Evolutionary conservation across 2,113 vertebrate genomes (phyloP).

Genomic region (Dryoscopus gambensis): DNA sequence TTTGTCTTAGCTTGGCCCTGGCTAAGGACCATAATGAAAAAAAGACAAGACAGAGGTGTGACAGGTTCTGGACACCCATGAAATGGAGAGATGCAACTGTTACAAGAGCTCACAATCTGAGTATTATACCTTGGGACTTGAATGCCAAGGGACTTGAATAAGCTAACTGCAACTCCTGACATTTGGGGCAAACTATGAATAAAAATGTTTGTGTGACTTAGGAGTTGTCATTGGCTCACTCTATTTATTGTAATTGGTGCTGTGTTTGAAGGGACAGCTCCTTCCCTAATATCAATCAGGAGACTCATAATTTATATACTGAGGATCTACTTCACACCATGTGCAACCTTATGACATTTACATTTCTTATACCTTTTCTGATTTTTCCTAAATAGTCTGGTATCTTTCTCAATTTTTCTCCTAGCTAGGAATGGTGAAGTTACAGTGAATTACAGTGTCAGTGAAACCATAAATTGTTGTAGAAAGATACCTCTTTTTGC

Average conservation of each 20-base stretch:
- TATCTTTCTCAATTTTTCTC: not conserved
- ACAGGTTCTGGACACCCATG: not conserved
- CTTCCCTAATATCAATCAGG: not conserved
- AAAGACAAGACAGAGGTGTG: not conserved
- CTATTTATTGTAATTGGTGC: not conserved
- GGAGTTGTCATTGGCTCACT: not conserved
- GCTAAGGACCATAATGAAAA: not conserved
- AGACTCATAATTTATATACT: not conserved
- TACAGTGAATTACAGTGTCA: conserved; percentile 14
- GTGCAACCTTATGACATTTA: not conserved
- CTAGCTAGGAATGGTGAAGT: not conserved
- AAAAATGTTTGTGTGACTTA: not conserved
- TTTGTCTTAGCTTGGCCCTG: not conserved
- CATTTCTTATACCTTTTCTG: not conserved
- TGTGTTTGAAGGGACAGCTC: not conserved
- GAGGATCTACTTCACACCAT: not conserved
- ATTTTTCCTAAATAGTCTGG: not conserved
- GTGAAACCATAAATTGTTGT: conserved; percentile 23
- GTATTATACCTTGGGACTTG: not conserved
- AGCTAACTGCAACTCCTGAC: not conserved
- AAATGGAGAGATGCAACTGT: not conserved
- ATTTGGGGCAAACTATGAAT: not conserved
- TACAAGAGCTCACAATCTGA: not conserved
- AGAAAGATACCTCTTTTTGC: conserved; percentile 9
- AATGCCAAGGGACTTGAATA: not conserved